A percentile compares a stretch with the other conserved stretches of the same genome.
Evolutionary conservation across 2,888 invertebrate species (phyloP).

Genomic region (Allophyes oxyacanthae): DNA sequence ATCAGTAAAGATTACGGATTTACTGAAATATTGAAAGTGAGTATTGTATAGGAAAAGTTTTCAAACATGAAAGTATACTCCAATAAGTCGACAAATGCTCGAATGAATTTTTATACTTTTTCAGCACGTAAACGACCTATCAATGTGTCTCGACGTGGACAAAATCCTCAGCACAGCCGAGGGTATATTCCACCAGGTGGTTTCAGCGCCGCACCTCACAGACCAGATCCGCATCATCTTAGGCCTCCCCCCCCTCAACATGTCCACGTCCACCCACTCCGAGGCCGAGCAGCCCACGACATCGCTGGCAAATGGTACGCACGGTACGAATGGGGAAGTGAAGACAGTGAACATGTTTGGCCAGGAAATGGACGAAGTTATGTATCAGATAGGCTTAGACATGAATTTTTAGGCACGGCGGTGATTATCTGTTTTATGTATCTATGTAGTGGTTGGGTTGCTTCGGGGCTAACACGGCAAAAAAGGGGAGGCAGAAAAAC

Average conservation of each 20-base stretch:
- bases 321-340: constrained; percentile 37
- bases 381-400: constrained; percentile 89
- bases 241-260: constrained; percentile 88
- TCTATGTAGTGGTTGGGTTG: constrained; percentile 35
- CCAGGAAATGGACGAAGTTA: constrained; percentile 87
- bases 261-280: constrained; percentile 72
- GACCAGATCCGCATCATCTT: constrained; percentile 93
- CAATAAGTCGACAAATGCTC: too few relatives aligned
- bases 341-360: constrained; percentile 58
- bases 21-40: constrained; percentile 97
- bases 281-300: constrained; percentile 50
- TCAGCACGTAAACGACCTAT: constrained; percentile 98
- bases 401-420: constrained; percentile 84
- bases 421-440: constrained; percentile 47
- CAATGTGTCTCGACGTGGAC: constrained; percentile 95
- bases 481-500: too few relatives aligned
- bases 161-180: constrained; percentile 96
- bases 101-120: constrained; percentile 59
- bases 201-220: constrained; percentile 91
- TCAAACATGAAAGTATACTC: constrained; percentile 9
- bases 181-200: constrained; percentile 96
- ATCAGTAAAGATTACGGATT: constrained; percentile 98
- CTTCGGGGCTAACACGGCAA: constrained; percentile 15
- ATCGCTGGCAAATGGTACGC: constrained; percentile 52
- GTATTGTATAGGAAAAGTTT: constrained; percentile 26